Percentiles rank a stretch among this genome's conserved stretches.
Evolutionary conservation across 2,888 invertebrate species (phyloP).

Genomic region (Ypsolopha sequella): DNA sequence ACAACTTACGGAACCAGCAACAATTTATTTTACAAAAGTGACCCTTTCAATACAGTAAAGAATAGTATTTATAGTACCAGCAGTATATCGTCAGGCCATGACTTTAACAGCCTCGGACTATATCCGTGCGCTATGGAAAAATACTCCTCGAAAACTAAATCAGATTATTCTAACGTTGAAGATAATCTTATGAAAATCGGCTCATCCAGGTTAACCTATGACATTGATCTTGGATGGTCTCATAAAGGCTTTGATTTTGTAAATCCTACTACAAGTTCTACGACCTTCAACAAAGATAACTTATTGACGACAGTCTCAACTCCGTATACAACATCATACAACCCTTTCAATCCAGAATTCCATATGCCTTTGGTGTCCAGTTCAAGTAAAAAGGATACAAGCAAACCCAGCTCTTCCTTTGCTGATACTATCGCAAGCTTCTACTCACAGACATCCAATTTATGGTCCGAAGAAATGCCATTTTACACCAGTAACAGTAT

Average conservation of each 20-base stretch:
- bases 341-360: conserved; percentile 61
- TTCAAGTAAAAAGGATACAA: conserved; percentile 44
- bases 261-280: conserved; percentile 42
- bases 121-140: conserved; percentile 65
- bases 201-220: conserved; percentile 56
- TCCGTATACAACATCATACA: conserved; percentile 47
- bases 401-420: conserved; percentile 41
- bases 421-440: conserved; percentile 54
- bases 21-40: conserved; percentile 56
- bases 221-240: conserved; percentile 63
- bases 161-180: conserved; percentile 50
- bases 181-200: conserved; percentile 62
- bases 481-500: conserved; percentile 47
- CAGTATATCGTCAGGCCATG: conserved; percentile 53
- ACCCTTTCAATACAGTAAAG: conserved; percentile 50
- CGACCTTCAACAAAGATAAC: conserved; percentile 49
- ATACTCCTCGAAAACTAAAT: conserved; percentile 50
- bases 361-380: conserved; percentile 51
- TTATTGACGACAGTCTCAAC: conserved; percentile 42
- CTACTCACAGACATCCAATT: conserved; percentile 51
- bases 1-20: conserved; percentile 33
- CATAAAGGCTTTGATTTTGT: conserved; percentile 62
- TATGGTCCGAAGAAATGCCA: conserved; percentile 58
- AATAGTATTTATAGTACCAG: conserved; percentile 59
- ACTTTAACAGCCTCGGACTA: conserved; percentile 52